Conservation (phyloP, 2,797 vertebrate species). For the Chaenodraco wilsoni region DNA sequence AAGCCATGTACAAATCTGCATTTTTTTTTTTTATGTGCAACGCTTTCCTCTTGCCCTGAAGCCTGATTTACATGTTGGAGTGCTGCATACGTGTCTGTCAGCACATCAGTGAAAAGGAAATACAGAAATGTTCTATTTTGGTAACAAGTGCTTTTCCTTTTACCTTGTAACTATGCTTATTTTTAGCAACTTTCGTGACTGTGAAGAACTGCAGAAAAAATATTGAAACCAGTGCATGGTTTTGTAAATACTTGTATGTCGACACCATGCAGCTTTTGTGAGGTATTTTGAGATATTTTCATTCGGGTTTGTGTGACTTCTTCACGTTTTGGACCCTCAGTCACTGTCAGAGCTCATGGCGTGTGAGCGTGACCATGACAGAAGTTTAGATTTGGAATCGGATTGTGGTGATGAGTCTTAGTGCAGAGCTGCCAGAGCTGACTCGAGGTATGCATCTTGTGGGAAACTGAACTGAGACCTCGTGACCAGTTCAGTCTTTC, state of each 20-base stretch:
- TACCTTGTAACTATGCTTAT: background rate
- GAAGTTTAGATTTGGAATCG: constrained; percentile 19
- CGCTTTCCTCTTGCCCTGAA: too few species aligned
- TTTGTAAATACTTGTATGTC: background rate
- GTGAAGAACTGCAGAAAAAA: background rate
- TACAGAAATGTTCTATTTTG: background rate
- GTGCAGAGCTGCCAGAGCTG: background rate
- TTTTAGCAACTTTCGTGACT: background rate
- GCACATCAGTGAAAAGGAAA: background rate
- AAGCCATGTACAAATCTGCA: background rate
- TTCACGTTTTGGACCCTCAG: background rate
- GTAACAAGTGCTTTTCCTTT: background rate
- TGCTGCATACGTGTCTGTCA: background rate
- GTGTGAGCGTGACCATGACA: rapidly evolving
- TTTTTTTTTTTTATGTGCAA: too few species aligned
- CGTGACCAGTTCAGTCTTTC: constrained; percentile 2
- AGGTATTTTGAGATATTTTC: background rate
- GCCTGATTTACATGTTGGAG: too few species aligned
- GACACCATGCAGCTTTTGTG: background rate
- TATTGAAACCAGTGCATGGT: background rate
- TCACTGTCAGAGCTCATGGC: background rate
- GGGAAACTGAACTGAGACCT: constrained; percentile 32
- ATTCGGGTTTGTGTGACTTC: background rate
- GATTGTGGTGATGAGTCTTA: constrained; percentile 9
- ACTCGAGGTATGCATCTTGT: background rate